Percentiles rank a stretch among this genome's conserved stretches.
These are phyloP conservation scores for Acanthornis magna DNA, from an alignment of 2,797 vertebrate genomes.

Conservation along the genomic window DNA sequence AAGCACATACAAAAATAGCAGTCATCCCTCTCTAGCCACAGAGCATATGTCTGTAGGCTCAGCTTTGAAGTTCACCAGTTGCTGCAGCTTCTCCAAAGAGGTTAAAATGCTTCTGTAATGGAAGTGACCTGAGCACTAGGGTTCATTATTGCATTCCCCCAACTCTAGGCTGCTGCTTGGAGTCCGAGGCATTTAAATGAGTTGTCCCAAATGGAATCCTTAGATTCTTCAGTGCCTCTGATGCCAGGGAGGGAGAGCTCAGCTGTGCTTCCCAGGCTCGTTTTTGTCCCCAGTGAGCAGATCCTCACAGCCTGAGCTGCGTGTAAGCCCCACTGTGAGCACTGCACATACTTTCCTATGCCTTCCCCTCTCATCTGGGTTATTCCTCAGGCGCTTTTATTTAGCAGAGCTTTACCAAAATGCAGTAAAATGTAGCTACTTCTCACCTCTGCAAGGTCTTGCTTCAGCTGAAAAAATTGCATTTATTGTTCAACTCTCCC, in stretches of 20 bases:
- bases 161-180: background rate
- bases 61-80: background rate
- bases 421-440: background rate
- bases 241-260: background rate
- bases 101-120: background rate
- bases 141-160: background rate
- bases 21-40: background rate
- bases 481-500: background rate
- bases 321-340: background rate
- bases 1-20: background rate
- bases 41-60: background rate
- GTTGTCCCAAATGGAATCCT: background rate
- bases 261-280: background rate
- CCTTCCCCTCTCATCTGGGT: background rate
- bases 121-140: background rate
- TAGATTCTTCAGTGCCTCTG: background rate
- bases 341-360: background rate
- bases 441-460: background rate
- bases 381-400: background rate
- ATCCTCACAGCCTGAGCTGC: background rate
- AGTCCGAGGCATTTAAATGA: background rate
- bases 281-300: background rate
- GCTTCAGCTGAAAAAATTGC: background rate
- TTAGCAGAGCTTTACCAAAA: background rate
- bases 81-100: background rate